Percentiles rank a stretch among this genome's conserved stretches.
Conservation (phyloP, 2,113 vertebrate genomes). For the Amia ocellicauda region DNA sequence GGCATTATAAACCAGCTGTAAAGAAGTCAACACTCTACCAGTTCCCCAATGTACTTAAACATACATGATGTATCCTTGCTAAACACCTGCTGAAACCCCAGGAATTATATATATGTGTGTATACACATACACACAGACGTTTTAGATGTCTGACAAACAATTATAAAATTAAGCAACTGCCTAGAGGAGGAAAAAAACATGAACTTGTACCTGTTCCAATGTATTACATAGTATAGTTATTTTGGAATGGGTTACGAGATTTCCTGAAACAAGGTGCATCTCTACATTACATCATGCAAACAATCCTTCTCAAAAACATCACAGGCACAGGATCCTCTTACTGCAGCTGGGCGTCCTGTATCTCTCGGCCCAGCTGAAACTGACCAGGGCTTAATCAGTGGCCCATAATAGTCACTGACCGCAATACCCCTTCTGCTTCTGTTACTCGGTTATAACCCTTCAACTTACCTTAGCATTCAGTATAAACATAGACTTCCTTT, state of each 20-base stretch:
- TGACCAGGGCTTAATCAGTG: background rate
- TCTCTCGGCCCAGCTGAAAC: background rate
- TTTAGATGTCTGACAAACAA: conserved; percentile 9
- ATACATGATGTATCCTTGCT: conserved; percentile 7
- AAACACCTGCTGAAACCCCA: conserved; percentile 8
- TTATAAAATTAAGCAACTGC: conserved; percentile 10
- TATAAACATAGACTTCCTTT: too few species aligned
- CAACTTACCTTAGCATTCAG: too few species aligned
- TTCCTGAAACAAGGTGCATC: conserved; percentile 20
- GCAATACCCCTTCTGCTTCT: too few species aligned
- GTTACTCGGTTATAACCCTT: too few species aligned
- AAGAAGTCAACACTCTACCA: conserved; percentile 11
- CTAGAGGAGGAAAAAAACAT: conserved; percentile 8
- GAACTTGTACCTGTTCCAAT: conserved; percentile 17
- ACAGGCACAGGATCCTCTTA: background rate
- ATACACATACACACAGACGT: too few species aligned
- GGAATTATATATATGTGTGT: background rate
- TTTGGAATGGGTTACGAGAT: conserved; percentile 10
- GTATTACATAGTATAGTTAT: conserved; percentile 19
- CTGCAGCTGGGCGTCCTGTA: conserved; percentile 7
- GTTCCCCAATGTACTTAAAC: conserved; percentile 2
- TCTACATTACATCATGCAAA: conserved; percentile 12
- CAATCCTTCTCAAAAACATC: conserved; percentile 7
- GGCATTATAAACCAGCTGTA: background rate
- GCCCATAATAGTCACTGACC: too few species aligned